Base-by-base conservation (phyloP, 1,140 invertebrate genomes). In the Micrasema longulum region DNA sequence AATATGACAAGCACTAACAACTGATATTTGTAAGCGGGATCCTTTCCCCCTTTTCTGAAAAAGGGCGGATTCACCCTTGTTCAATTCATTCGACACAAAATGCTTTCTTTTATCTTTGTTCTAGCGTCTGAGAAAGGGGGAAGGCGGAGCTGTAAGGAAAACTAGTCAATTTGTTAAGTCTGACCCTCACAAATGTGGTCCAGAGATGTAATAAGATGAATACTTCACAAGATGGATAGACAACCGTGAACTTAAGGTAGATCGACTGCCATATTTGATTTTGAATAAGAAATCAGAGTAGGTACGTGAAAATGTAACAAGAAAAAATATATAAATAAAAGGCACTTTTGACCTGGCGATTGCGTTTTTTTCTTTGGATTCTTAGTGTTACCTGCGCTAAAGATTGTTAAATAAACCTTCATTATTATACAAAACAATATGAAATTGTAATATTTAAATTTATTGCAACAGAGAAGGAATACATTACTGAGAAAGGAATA, bases 1-100 rank as follows among this genome's bases (percentile, higher is more conserved):
- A 64, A 71, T 71, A 71, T 71, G 69, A 71, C 69, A 71, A 55
- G 69, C 69, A 71, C 69, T 57, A 71, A 53, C 57, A 63, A 47
- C 63, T 71, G 69, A 60, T 64, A 52, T 71, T 60, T 55, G 18
- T 55, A 64, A 71, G 57, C 64, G 47, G 48, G 69, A 71, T 71
- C 57, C 48, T 22, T 9, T 16, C n/a, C 43, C n/a, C 5, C n/a
- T 7, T 4, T 45, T 45, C n/a, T 7, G 1, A 45, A 45, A 4
- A 45, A 6, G 5, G 5, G n/a, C n/a, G 1, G 1, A 45, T n/a
- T 45, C 10, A n/a, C 2, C 3, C 12, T 45, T 3, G 5, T 6
- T 45, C 43, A 14, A 45, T 45, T 45, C 43, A 1, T 9, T 45
- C 43, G 43, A 45, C 5, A 45, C 12, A 16, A 16, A 45, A 53